Evolutionary conservation across 1,140 invertebrate genomes (phyloP).

Genomic region (Sesamia nonagrioides): DNA sequence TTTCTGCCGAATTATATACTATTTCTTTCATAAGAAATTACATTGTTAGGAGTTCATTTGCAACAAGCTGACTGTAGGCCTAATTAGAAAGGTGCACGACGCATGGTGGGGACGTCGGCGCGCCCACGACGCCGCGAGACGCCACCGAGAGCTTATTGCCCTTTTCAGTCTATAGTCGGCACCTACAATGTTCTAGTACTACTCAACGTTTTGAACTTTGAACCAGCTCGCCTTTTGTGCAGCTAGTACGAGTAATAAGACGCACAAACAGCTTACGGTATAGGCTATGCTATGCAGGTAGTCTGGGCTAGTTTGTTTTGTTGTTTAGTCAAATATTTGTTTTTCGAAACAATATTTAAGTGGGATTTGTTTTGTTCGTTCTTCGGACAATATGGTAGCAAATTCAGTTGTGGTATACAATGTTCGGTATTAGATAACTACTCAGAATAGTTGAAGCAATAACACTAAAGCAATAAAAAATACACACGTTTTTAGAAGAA

Average conservation of each 20-base stretch:
- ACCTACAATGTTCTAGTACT: constrained; percentile 40
- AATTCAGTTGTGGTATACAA: background rate
- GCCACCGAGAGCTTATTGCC: constrained; percentile 50
- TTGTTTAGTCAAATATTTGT: constrained; percentile 4
- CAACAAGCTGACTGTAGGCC: constrained; percentile 50
- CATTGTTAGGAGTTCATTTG: constrained; percentile 31
- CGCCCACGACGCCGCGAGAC: constrained; percentile 39
- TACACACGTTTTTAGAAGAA: too few species aligned
- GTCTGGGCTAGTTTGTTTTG: background rate
- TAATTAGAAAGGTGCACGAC: constrained; percentile 70
- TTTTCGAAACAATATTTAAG: background rate
- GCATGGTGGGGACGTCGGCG: constrained; percentile 39
- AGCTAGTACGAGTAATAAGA: constrained; percentile 1
- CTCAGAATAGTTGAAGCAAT: too few species aligned
- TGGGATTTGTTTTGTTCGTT: constrained; percentile 1
- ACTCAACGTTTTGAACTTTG: constrained; percentile 35
- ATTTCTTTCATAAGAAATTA: background rate
- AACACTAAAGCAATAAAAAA: too few species aligned
- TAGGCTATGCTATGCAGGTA: background rate
- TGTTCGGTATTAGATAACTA: too few species aligned
- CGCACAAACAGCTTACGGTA: constrained; percentile 10
- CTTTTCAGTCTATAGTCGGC: constrained; percentile 52
- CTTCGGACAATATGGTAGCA: too few species aligned
- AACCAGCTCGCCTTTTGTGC: constrained; percentile 20
- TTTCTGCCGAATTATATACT: background rate